Evolutionary conservation across 2,113 vertebrate species (phyloP).

Genomic region (Pygoscelis antarcticus): DNA sequence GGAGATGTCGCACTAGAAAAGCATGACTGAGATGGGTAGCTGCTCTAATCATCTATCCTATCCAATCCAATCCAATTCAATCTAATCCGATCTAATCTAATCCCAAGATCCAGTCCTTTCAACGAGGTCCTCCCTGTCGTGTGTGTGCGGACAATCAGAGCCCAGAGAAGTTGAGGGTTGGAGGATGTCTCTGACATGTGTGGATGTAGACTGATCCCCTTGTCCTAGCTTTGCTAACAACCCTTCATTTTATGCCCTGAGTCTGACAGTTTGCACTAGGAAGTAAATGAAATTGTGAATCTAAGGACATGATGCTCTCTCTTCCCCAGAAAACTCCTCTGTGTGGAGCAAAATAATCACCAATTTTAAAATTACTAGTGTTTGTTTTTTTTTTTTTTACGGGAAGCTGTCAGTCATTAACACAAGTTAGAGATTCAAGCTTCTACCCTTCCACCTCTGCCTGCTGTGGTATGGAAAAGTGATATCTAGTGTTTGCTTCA

Average conservation of each 20-base stretch:
- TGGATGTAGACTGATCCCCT: neutral
- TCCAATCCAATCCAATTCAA: neutral
- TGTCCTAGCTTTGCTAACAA: neutral
- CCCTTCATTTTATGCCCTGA: neutral
- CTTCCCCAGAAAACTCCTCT: neutral
- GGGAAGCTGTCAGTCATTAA: neutral
- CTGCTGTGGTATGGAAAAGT: neutral
- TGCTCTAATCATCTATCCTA: neutral
- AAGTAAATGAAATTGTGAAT: neutral
- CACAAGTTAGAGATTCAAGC: neutral
- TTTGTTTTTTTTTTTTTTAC: neutral
- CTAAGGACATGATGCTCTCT: neutral
- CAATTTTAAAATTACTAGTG: neutral
- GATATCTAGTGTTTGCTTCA: neutral
- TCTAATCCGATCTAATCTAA: neutral
- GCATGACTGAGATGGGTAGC: neutral
- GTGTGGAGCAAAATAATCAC: neutral
- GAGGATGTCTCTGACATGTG: neutral
- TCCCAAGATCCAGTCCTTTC: neutral
- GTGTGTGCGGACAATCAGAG: neutral
- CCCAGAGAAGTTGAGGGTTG: neutral
- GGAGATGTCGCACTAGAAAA: accelerated
- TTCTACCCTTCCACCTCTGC: neutral
- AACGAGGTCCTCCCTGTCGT: neutral
- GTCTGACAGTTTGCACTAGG: neutral